These are phyloP conservation scores for Notocelia uddmanniana DNA, from an alignment of 2,888 invertebrate genomes.

Conservation along the genomic window DNA sequence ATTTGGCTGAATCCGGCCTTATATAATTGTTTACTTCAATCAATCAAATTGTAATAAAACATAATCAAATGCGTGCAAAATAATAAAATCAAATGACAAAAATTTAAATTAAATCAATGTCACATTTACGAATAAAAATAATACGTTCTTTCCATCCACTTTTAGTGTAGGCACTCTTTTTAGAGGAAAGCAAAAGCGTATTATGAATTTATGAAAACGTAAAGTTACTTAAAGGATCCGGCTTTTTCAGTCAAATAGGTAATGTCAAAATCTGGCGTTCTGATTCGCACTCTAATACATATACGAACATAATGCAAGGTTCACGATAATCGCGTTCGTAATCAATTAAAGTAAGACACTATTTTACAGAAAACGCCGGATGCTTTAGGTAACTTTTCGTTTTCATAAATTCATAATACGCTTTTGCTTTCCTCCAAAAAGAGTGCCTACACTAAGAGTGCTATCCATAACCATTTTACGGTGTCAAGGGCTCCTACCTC, in stretches of 20 bases:
- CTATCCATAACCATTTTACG: neutral
- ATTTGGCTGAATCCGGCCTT: too few relatives aligned
- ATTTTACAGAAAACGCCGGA: neutral
- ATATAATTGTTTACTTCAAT: too few relatives aligned
- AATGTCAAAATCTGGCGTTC: too few relatives aligned
- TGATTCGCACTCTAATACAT: too few relatives aligned
- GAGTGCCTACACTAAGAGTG: neutral
- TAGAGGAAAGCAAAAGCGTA: neutral
- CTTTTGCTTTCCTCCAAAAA: neutral
- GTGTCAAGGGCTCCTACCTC: constrained; percentile 72
- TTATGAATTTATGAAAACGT: neutral
- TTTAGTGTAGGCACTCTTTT: neutral
- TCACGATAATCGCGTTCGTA: neutral
- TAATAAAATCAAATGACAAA: too few relatives aligned
- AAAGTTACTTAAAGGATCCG: neutral
- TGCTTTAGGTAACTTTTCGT: neutral
- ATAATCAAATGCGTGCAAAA: too few relatives aligned
- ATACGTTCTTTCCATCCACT: too few relatives aligned
- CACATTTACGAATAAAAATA: too few relatives aligned
- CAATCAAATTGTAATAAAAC: too few relatives aligned
- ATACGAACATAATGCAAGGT: too few relatives aligned
- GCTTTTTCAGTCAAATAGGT: neutral
- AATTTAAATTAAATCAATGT: too few relatives aligned
- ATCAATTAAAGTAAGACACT: neutral
- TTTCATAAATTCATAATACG: neutral